Evolutionary conservation across 1,140 invertebrate genomes (phyloP), one percentile per base, ranked within the genome.

Genomic region (Calycopis cecrops): DNA sequence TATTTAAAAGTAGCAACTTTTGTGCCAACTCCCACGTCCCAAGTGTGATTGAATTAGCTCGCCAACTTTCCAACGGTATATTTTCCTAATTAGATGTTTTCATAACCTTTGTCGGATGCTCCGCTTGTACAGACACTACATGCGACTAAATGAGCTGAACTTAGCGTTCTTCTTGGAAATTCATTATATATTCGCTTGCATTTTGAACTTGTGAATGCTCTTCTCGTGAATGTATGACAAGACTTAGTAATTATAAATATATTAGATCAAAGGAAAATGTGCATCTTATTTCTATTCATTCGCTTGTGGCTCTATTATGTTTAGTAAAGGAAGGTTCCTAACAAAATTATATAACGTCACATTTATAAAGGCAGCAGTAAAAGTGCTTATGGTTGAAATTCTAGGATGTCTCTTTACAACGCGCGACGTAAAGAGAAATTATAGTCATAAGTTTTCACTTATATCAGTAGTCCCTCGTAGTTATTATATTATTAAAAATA

Each of bases 81-180:
- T 53, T 44, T 54, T 42, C 10, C 40, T 54, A 54, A 54, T 54
- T 54, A 54, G 52, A 42, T 54, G 40, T 47, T 42, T 54, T 54
- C 50, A 11, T 16, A 42, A 42, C 51, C 51, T 53, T 11, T 21
- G 40, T 53, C 42, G 7, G 18, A 16, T 34, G 33, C 34, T 28
- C 14, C 21, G 42, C 28, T 34, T 7, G 14, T 9, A 33, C 18
- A 11, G 28, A 2, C 8, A n/a, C 37, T 4, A 34, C 12, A 44
- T 9, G 2, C 14, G 9, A 16, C 28, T 44, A 16, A 16, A 35
- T 11, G 12, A 34, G 12, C 12, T 53, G 1, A 4, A 12, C 28
- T 44, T 11, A 4, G 28, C 28, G 12, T 12, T 16, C 9, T 44
- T 16, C 40, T 44, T 17, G 9, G 38, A 34, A 54, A 33, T 28